Evolutionary conservation across 2,888 invertebrate genomes (phyloP).

Genomic region (Thumatha senex): DNA sequence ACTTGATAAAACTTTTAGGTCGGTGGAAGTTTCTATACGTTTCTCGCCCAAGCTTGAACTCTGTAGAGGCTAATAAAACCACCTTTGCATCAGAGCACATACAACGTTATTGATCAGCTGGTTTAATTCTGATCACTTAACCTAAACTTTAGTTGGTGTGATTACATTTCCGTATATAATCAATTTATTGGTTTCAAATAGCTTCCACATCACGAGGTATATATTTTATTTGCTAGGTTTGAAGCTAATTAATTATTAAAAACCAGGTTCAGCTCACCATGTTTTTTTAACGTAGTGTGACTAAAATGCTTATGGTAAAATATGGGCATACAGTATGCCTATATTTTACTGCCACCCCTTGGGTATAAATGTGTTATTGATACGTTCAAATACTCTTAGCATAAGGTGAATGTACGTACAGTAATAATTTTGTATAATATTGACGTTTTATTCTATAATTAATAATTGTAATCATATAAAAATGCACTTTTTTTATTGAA

Average conservation of each 20-base stretch:
- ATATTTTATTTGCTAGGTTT: constrained; percentile 25
- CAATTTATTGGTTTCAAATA: constrained; percentile 29
- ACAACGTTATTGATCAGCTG: constrained; percentile 53
- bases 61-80: constrained; percentile 67
- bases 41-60: constrained; percentile 61
- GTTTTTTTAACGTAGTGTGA: too few relatives aligned
- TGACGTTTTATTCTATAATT: too few relatives aligned
- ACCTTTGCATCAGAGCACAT: constrained; percentile 64
- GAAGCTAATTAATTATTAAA: constrained; percentile 24
- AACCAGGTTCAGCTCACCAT: constrained; percentile 12
- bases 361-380: too few relatives aligned
- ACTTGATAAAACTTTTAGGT: constrained; percentile 79
- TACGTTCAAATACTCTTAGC: too few relatives aligned
- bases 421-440: too few relatives aligned
- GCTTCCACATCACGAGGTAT: constrained; percentile 18
- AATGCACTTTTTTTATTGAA: too few relatives aligned
- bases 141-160: constrained; percentile 24
- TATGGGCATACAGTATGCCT: too few relatives aligned
- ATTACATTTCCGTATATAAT: too few relatives aligned
- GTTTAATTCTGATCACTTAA: constrained; percentile 40
- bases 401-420: too few relatives aligned
- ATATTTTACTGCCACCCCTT: too few relatives aligned
- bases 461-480: too few relatives aligned
- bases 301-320: too few relatives aligned
- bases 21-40: constrained; percentile 72